These are phyloP conservation scores for Drosophila hawaiiensis DNA, from an alignment of 2,888 invertebrate species.

Conservation along the genomic window DNA sequence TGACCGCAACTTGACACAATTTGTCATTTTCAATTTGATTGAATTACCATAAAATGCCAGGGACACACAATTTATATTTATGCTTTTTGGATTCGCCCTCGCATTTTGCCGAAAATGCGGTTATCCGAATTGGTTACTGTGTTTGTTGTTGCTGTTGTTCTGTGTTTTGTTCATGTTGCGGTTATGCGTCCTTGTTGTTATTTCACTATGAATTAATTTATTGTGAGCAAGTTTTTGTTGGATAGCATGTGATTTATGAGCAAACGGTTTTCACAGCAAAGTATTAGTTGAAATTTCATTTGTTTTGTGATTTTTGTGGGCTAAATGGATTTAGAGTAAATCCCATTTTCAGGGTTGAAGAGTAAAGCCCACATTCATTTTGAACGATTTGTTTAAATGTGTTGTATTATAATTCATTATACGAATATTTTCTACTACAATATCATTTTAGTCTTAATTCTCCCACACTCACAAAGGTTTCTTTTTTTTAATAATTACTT, in stretches of 20 bases:
- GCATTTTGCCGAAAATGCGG: slow-evolving; percentile 35
- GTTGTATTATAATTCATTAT: neutral
- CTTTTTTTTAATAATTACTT: neutral
- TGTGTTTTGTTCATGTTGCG: slow-evolving; percentile 10
- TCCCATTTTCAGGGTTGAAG: neutral
- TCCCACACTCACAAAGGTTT: neutral
- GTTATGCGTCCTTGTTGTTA: slow-evolving; percentile 28
- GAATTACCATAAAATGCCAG: slow-evolving; percentile 75
- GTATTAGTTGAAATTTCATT: slow-evolving; percentile 24
- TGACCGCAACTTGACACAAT: slow-evolving; percentile 77
- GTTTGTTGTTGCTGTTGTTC: slow-evolving; percentile 14
- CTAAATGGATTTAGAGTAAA: slow-evolving; percentile 1
- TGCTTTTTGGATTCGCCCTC: slow-evolving; percentile 30
- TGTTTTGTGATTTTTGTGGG: slow-evolving; percentile 1
- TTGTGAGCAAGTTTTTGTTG: slow-evolving; percentile 54
- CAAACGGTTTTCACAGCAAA: slow-evolving; percentile 33
- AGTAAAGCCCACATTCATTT: neutral
- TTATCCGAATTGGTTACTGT: slow-evolving; percentile 40
- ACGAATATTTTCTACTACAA: neutral
- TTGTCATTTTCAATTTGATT: slow-evolving; percentile 80
- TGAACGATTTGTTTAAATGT: neutral
- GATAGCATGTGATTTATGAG: slow-evolving; percentile 64
- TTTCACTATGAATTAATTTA: slow-evolving; percentile 67
- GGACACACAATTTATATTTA: slow-evolving; percentile 71
- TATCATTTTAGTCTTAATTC: neutral